These are phyloP conservation scores for Drosophila nebulosa DNA, from an alignment of 1,140 invertebrate species.

Conservation along the genomic window DNA sequence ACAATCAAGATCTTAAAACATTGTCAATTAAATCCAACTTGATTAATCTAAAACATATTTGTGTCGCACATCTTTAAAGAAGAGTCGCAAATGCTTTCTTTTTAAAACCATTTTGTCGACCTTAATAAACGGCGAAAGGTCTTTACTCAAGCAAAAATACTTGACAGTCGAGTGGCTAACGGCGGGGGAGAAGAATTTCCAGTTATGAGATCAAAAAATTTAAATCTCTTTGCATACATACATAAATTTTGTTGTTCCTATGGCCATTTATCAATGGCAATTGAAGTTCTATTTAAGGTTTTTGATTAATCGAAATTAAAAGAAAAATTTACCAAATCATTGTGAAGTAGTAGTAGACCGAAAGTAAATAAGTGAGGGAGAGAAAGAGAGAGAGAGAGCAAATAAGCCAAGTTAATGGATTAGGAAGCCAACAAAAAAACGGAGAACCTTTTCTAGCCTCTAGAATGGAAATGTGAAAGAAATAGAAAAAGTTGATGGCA, in stretches of 20 bases:
- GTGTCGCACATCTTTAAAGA: too few species aligned
- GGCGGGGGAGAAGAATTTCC: neutral
- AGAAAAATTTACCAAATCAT: conserved; percentile 30
- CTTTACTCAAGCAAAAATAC: neutral
- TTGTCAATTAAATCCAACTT: too few species aligned
- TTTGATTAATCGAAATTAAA: conserved; percentile 3
- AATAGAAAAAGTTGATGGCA: conserved; percentile 49
- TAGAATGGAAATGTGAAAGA: conserved; percentile 29
- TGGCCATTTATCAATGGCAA: neutral
- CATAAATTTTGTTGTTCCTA: neutral
- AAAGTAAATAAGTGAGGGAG: neutral
- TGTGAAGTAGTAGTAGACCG: neutral
- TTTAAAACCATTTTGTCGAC: neutral
- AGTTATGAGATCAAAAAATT: neutral
- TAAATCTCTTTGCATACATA: neutral
- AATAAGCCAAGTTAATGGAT: conserved; percentile 47
- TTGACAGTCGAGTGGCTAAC: neutral
- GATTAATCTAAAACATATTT: too few species aligned
- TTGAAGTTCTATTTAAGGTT: neutral
- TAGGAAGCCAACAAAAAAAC: conserved; percentile 43
- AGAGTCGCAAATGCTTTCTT: too few species aligned
- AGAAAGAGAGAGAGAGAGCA: neutral
- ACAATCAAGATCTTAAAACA: too few species aligned
- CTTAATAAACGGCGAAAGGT: too few species aligned
- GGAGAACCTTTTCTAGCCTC: conserved; percentile 14